phyloP scores from a whole-genome alignment of 2,888 invertebrate species.

The Pemphredon lugubris region DNA sequence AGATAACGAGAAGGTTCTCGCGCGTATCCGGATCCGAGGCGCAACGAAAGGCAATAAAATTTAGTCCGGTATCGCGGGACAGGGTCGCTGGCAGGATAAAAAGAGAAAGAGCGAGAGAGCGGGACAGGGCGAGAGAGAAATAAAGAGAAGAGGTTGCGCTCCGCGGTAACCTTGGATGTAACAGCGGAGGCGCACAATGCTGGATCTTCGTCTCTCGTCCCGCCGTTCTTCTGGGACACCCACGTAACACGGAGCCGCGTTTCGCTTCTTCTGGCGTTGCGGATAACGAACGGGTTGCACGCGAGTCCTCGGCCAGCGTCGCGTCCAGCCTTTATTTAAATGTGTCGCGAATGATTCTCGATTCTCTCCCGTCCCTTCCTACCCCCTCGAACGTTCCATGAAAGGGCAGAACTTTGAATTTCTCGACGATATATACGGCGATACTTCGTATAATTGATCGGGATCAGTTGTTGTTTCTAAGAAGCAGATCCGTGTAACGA shows the following conservation, averaged over 20 bases:
- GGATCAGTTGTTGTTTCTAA: too few relatives aligned
- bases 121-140: conserved; percentile 28
- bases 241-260: conserved; percentile 45
- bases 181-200: conserved; percentile 66
- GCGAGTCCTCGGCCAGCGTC: not conserved
- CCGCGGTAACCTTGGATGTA: conserved; percentile 68
- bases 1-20: not conserved
- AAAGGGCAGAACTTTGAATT: too few relatives aligned
- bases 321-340: not conserved
- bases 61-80: conserved; percentile 23
- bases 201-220: conserved; percentile 46
- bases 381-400: too few relatives aligned
- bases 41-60: conserved; percentile 45
- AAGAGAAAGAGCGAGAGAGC: conserved; percentile 6
- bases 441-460: too few relatives aligned
- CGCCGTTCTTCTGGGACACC: conserved; percentile 46
- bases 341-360: not conserved
- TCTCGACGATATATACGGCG: too few relatives aligned
- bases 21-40: not conserved
- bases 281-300: conserved; percentile 10
- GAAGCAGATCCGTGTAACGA: too few relatives aligned
- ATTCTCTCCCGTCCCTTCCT: too few relatives aligned
- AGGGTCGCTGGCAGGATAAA: conserved; percentile 1
- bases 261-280: conserved; percentile 20
- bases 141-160: conserved; percentile 44